Evolutionary conservation across 1,140 invertebrate species (phyloP).

Genomic region (Globodera rostochiensis): DNA sequence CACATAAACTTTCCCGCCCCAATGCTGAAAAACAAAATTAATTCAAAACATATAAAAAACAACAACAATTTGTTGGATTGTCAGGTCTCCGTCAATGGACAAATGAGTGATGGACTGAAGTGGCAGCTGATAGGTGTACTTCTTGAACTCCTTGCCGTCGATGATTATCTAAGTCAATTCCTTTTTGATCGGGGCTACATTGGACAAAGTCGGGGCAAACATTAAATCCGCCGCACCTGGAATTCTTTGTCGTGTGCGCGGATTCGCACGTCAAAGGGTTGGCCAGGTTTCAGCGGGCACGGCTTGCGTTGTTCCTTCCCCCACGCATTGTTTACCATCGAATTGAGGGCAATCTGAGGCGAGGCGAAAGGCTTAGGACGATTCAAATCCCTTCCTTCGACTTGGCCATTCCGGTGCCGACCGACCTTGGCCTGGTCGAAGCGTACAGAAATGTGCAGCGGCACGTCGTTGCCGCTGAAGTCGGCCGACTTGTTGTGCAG

Average conservation of each 20-base stretch:
- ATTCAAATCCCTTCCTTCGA: not conserved
- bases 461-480: constrained; percentile 61
- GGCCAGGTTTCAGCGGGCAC: constrained; percentile 60
- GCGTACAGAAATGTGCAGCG: constrained; percentile 58
- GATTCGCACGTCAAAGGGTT: constrained; percentile 62
- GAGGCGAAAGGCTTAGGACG: constrained; percentile 68
- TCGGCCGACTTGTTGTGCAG: constrained; percentile 48
- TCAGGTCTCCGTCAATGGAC: constrained; percentile 61
- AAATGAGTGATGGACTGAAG: constrained; percentile 57
- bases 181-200: too few species aligned
- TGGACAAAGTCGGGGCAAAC: too few species aligned
- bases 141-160: constrained; percentile 65
- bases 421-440: constrained; percentile 64
- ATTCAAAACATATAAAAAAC: not conserved
- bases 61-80: constrained; percentile 53
- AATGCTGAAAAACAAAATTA: constrained; percentile 39
- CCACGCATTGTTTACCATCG: constrained; percentile 60
- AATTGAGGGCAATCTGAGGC: constrained; percentile 55
- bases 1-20: constrained; percentile 64
- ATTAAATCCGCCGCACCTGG: constrained; percentile 36
- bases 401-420: not conserved
- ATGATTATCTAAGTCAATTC: constrained; percentile 39
- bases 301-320: constrained; percentile 65
- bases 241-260: constrained; percentile 64
- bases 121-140: constrained; percentile 63